These are phyloP conservation scores for Apocheima hispidaria DNA, from an alignment of 2,888 invertebrate species.

Conservation along the genomic window DNA sequence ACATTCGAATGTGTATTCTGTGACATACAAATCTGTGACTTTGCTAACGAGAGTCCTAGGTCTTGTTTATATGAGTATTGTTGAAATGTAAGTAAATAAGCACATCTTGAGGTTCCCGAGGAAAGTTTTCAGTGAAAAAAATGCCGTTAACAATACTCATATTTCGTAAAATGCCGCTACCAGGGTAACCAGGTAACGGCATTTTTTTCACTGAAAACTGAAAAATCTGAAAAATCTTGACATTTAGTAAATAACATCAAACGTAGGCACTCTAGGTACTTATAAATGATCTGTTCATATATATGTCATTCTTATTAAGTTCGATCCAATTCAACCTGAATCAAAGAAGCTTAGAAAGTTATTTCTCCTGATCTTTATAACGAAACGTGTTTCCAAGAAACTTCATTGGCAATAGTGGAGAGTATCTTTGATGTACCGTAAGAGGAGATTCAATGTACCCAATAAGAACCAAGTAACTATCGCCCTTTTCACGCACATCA, in stretches of 20 bases:
- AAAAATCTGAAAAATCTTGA: no score
- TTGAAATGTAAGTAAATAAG: slow-evolving; percentile 31
- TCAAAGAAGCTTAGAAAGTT: neutral
- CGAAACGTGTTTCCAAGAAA: neutral
- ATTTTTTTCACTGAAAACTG: no score
- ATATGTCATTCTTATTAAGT: neutral
- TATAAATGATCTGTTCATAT: no score
- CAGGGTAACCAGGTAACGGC: no score
- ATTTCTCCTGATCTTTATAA: neutral
- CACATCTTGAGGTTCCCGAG: slow-evolving; percentile 2
- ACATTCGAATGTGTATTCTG: no score
- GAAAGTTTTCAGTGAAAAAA: no score
- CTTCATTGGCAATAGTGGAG: neutral
- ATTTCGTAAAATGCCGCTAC: no score
- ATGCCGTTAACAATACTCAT: no score
- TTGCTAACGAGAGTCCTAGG: neutral
- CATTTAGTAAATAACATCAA: no score
- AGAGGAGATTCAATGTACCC: neutral
- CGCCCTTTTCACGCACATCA: neutral
- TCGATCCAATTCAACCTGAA: neutral
- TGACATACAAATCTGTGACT: no score
- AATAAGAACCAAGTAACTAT: neutral
- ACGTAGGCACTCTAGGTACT: no score
- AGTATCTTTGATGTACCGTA: neutral
- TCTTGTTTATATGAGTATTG: neutral